Base-by-base conservation (phyloP, 2,888 invertebrate genomes). In the Oconnorella tubifera region DNA sequence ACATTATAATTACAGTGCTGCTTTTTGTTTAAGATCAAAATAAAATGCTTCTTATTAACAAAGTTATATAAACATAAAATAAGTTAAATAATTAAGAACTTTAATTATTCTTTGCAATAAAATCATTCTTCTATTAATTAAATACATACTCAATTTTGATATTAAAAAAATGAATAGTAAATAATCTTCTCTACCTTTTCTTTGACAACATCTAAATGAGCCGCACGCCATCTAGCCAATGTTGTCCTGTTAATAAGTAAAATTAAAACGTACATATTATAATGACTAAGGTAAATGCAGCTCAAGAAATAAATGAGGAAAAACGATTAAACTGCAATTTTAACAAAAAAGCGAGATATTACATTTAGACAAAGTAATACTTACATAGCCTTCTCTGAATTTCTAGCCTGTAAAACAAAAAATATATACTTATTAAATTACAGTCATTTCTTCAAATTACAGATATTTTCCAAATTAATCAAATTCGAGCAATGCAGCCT, bases 331-430 rank as follows among this genome's bases (percentile, higher is more conserved):
- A 23, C 40, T 48, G 25, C 28, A 10, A n/a, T 31, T 10, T 25
- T 19, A 0, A 4, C 19, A 56, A n/a, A 56, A 32, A 19, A 27
- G 29, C 29, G 23, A 56, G 31, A 29, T 6, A 56, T n/a, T n/a
- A 29, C 31, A 55, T 53, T 2, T 1, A 23, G 27, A 53, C 27
- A 61, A 31, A 28, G 32, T 2, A 33, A 4, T 25, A 89, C 91
- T 89, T 86, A 92, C 93, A 97, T 96, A 49, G 96, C 96, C 78
- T 96, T 96, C 80, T 96, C 96, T 72, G 95, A 94, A 87, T 95
- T 96, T 81, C 96, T 85, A n/a, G 96, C 96, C 96, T 80, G 72
- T 56, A 75, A 74, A 57, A 61, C 62, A 67, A 28, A 58, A 28
- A 32, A 48, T 28, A 50, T 29, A 14, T 40, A 40, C 10, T 40